Percentiles rank a stretch among this genome's conserved stretches.
phyloP scores from a whole-genome alignment of 2,888 invertebrate genomes.

The Drosophila suboccidentalis region DNA sequence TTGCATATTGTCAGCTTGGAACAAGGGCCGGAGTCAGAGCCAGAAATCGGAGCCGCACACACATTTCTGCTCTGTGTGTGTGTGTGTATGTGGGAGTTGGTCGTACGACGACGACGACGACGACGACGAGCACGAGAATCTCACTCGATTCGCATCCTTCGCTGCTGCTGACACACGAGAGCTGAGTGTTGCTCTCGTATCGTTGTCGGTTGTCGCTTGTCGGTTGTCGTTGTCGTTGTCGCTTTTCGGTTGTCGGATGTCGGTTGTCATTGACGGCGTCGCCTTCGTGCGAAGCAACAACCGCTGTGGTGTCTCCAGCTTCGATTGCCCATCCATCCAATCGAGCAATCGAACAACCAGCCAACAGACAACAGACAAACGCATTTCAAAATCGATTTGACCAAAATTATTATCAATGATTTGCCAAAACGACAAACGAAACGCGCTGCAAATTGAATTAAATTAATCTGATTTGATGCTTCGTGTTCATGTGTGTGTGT shows the following conservation, averaged over 20 bases:
- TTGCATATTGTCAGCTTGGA: constrained; percentile 71
- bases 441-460: constrained; percentile 73
- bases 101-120: constrained; percentile 27
- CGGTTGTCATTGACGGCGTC: constrained; percentile 54
- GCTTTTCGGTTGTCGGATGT: constrained; percentile 37
- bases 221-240: constrained; percentile 37
- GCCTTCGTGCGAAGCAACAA: constrained; percentile 70
- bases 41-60: constrained; percentile 28
- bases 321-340: constrained; percentile 29
- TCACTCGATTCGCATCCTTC: constrained; percentile 17
- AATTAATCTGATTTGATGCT: constrained; percentile 68
- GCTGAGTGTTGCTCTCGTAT: constrained; percentile 37
- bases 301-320: constrained; percentile 48
- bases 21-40: neutral
- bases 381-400: constrained; percentile 68
- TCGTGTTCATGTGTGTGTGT: constrained; percentile 24
- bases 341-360: constrained; percentile 8
- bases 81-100: constrained; percentile 73
- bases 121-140: constrained; percentile 35
- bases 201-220: constrained; percentile 32
- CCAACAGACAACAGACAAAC: constrained; percentile 40
- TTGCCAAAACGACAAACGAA: constrained; percentile 58
- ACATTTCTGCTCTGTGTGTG: constrained; percentile 44
- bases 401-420: constrained; percentile 77
- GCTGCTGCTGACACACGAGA: constrained; percentile 18